Evolutionary conservation across 1,140 invertebrate species (phyloP).

Genomic region (Thalassaphorura encarpata): DNA sequence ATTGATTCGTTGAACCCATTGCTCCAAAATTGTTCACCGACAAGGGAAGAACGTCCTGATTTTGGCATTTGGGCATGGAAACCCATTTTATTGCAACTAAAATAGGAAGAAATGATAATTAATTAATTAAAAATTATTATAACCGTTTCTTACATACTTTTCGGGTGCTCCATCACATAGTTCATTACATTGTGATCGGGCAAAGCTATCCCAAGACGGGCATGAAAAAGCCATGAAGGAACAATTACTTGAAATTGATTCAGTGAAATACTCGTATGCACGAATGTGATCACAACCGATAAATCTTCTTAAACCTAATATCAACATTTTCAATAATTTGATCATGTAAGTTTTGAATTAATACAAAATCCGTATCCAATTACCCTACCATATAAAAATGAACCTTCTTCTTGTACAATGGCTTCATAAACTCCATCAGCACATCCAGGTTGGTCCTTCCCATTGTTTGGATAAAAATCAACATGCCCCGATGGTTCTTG

Average conservation of each 20-base stretch:
- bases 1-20: background rate
- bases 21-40: background rate
- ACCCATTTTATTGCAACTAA: constrained; percentile 25
- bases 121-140: background rate
- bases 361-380: no score
- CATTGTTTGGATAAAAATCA: constrained; percentile 77
- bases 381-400: constrained; percentile 46
- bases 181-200: background rate
- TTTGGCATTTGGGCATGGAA: constrained; percentile 25
- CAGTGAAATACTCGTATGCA: constrained; percentile 72
- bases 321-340: background rate
- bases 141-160: background rate
- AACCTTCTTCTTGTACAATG: constrained; percentile 53
- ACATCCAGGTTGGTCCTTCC: constrained; percentile 74
- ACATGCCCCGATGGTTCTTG: constrained; percentile 69
- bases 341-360: no score
- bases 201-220: constrained; percentile 61
- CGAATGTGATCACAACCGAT: constrained; percentile 75
- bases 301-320: constrained; percentile 56
- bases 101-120: background rate
- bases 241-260: constrained; percentile 66
- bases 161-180: background rate
- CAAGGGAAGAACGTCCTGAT: background rate
- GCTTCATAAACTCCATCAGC: constrained; percentile 56
- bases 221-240: constrained; percentile 66